Percentiles rank a stretch among this genome's conserved stretches.
Conservation (phyloP, 2,797 vertebrate species). For the Bovichtus variegatus region DNA sequence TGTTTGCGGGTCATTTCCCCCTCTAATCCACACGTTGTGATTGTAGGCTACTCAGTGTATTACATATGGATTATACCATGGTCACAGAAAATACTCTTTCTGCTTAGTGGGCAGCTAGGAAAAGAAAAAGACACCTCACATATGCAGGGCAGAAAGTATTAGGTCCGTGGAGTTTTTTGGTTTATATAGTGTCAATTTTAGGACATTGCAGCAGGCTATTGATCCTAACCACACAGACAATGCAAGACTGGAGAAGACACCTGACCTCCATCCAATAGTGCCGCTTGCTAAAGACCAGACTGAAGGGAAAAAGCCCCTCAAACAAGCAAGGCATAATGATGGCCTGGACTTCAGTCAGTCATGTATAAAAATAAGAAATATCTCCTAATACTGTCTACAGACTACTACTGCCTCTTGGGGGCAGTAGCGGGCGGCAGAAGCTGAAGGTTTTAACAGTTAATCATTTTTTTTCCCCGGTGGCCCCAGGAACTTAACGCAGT, state of each 20-base stretch:
- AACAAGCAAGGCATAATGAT: neutral
- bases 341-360: neutral
- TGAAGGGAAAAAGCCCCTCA: neutral
- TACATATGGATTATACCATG: slow-evolving; percentile 46
- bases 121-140: neutral
- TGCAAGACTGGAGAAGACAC: too few relatives aligned
- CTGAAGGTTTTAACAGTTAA: neutral
- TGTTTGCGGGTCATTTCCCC: neutral
- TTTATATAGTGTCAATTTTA: neutral
- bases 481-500: too few relatives aligned
- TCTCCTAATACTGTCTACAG: neutral
- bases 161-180: neutral
- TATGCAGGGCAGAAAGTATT: neutral
- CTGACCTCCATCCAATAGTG: neutral
- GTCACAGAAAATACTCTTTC: slow-evolving; percentile 10
- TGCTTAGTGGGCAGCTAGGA: neutral
- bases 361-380: neutral
- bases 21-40: slow-evolving; percentile 2
- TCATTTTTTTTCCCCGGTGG: too few relatives aligned
- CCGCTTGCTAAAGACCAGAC: neutral
- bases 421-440: neutral
- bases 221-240: neutral
- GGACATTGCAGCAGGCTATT: neutral
- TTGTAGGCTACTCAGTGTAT: neutral
- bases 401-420: too few relatives aligned